Evolutionary conservation across 1,140 invertebrate genomes (phyloP).

Genomic region (Drosophila lacertosa): DNA sequence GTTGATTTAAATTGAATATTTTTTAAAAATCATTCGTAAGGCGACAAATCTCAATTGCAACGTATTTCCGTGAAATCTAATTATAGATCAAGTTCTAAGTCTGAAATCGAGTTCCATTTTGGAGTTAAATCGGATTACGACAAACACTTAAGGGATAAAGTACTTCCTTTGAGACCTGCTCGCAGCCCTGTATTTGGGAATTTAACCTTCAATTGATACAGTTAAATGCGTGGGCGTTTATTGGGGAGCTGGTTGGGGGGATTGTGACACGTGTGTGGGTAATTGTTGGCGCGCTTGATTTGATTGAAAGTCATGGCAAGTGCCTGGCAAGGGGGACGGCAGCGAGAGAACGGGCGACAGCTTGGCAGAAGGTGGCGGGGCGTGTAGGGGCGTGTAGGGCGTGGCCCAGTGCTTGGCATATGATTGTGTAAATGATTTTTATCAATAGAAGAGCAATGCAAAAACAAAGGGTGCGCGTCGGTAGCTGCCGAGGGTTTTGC

Average conservation of each 20-base stretch:
- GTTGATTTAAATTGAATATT: too few relatives aligned
- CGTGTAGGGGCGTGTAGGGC: constrained; percentile 7
- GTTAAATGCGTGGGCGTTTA: constrained; percentile 52
- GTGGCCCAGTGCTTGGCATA: constrained; percentile 64
- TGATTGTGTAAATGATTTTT: constrained; percentile 80
- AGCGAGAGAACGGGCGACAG: constrained; percentile 10
- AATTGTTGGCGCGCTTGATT: constrained; percentile 74
- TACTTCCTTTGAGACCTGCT: constrained; percentile 1
- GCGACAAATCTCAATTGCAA: too few relatives aligned
- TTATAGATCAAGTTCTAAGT: constrained; percentile 4
- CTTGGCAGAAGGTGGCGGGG: not conserved
- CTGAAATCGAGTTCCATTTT: constrained; percentile 13
- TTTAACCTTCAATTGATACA: constrained; percentile 63
- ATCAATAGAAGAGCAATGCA: constrained; percentile 57
- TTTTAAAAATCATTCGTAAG: not conserved
- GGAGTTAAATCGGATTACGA: constrained; percentile 19
- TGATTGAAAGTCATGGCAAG: constrained; percentile 72
- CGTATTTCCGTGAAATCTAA: constrained; percentile 7
- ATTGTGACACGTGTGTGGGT: constrained; percentile 63
- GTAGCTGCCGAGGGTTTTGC: not conserved
- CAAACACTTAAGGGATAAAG: not conserved
- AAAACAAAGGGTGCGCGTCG: not conserved
- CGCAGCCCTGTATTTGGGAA: constrained; percentile 45
- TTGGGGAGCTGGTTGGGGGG: not conserved
- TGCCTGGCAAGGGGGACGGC: constrained; percentile 27